These are phyloP conservation scores for Batillaria attramentaria DNA, from an alignment of 1,140 invertebrate genomes.

Conservation along the genomic window DNA sequence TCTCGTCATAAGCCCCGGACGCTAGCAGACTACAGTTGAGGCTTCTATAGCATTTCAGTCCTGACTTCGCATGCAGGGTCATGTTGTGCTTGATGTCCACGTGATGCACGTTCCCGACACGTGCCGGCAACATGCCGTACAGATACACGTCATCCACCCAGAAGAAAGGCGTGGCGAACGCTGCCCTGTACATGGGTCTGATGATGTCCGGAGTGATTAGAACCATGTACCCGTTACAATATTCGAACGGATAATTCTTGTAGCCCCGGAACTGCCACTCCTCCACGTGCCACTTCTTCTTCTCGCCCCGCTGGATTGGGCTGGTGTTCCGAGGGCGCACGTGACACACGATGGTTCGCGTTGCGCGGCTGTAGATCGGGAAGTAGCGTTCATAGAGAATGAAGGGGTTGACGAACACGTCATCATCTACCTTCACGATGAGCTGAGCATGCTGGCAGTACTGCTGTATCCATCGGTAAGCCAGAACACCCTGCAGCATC, in stretches of 20 bases:
- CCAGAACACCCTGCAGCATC: slow-evolving; percentile 78
- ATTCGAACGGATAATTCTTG: slow-evolving; percentile 53
- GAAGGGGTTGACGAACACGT: slow-evolving; percentile 85
- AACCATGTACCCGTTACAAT: slow-evolving; percentile 71
- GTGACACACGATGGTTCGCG: slow-evolving; percentile 47
- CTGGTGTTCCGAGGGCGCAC: slow-evolving; percentile 43
- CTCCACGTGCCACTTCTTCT: slow-evolving; percentile 33
- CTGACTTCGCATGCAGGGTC: slow-evolving; percentile 37
- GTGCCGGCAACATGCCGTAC: slow-evolving; percentile 64
- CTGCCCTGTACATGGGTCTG: slow-evolving; percentile 60
- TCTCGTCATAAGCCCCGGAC: slow-evolving; percentile 20
- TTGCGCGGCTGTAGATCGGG: slow-evolving; percentile 21
- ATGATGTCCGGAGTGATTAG: slow-evolving; percentile 69
- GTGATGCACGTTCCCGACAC: slow-evolving; percentile 41
- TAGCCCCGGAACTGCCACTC: slow-evolving; percentile 48
- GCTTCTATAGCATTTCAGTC: slow-evolving; percentile 41
- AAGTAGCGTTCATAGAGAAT: slow-evolving; percentile 38
- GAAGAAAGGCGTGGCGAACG: slow-evolving; percentile 62
- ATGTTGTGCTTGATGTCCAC: slow-evolving; percentile 43
- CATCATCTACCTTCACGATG: slow-evolving; percentile 91
- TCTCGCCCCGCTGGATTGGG: slow-evolving; percentile 36
- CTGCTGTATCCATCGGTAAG: slow-evolving; percentile 81
- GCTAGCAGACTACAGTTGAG: slow-evolving; percentile 36
- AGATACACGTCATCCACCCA: slow-evolving; percentile 72
- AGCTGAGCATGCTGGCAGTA: slow-evolving; percentile 79